Base-by-base conservation (phyloP, 2,888 invertebrate species). In the Strigamia transsilvanica region DNA sequence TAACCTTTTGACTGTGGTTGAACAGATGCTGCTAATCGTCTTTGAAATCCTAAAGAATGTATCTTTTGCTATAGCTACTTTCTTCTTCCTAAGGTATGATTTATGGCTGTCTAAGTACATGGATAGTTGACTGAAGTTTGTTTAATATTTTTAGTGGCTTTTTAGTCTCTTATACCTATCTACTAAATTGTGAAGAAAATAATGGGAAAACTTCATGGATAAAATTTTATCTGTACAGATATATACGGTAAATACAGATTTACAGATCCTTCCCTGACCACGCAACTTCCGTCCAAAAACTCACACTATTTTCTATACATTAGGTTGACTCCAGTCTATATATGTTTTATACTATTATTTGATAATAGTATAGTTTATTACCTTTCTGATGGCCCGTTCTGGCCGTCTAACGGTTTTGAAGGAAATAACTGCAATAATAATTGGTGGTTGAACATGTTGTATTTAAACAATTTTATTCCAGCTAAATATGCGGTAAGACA, bases 391-490 rank as follows among this genome's bases (percentile, higher is more conserved):
- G 80, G 80, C 9, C 80, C 80, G 0, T 80, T 80, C 41, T 42
- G 80, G 80, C 46, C 80, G 12, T 10, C 15, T 0, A 42, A 80
- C 23, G 80, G 80, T 10, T 42, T 80, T 42, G 46, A 80, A 18
- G 42, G 46, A 2, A 41, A 80, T 80, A 80, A 80, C 27, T 80
- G 80, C 27, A 27, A 23, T 21, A 80, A 9, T 12, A 80, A 46
- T 80, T 80, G 80, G 80, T 80, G 80, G 80, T 21, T 38, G 23
- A 80, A 80, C 10, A 41, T 80, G 12, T 80, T 80, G 46, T 80
- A 80, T 12, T 2, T 80, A 5, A 80, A 80, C 18, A 80, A 80
- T 23, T 80, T 41, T 80, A 7, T 21, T 7, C 27, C 41, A 10
- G 12, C 41, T 21, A 27, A 41, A 41, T n/a, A 80, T 27, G 12